Evolutionary conservation across 2,797 vertebrate genomes (phyloP).

Genomic region (Prionace glauca): DNA sequence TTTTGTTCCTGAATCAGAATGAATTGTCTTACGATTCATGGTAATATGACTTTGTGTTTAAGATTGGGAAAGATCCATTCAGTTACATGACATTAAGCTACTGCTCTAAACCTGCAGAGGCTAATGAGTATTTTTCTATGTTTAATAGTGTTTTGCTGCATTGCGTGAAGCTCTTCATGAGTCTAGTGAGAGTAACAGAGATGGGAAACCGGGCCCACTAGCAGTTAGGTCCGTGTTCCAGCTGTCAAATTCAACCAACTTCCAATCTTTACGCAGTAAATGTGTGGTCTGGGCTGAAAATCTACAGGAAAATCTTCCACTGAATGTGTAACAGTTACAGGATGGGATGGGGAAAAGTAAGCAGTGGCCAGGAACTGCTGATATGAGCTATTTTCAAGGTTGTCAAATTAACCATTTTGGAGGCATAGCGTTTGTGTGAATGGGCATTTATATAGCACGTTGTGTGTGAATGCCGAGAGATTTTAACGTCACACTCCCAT

Average conservation of each 20-base stretch:
- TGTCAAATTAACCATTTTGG: neutral
- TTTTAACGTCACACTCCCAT: neutral
- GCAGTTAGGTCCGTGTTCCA: neutral
- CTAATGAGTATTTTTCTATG: neutral
- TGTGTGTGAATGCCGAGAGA: neutral
- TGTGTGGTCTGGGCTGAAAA: neutral
- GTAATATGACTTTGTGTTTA: neutral
- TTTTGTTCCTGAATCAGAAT: neutral
- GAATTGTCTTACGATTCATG: neutral
- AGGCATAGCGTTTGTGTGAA: neutral
- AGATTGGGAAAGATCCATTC: neutral
- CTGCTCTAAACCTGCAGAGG: neutral
- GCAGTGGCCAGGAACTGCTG: neutral
- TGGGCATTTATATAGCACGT: neutral
- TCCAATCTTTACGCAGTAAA: conserved; percentile 4
- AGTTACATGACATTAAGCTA: neutral
- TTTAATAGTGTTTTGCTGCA: neutral
- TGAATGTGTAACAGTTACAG: neutral
- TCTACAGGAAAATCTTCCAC: conserved; percentile 7
- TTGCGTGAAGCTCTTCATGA: neutral
- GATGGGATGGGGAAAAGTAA: neutral
- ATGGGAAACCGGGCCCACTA: neutral
- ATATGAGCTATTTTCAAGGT: neutral
- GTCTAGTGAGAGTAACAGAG: neutral
- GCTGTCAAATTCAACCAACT: conserved; percentile 1